phyloP scores from a whole-genome alignment of 2,888 invertebrate species.

The Tenodera sinensis region DNA sequence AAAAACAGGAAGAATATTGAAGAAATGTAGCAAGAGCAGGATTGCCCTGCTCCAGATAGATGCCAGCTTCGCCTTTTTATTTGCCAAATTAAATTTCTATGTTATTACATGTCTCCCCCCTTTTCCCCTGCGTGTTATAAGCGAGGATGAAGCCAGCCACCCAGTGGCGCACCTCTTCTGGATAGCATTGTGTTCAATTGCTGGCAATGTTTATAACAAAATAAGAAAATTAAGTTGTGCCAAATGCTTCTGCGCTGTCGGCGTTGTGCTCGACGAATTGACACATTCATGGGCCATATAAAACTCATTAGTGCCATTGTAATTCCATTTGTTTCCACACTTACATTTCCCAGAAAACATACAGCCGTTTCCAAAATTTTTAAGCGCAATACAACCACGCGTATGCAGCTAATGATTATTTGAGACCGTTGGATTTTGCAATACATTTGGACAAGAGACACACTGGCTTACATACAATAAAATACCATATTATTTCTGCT shows the following conservation, averaged over 20 bases:
- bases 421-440: neutral
- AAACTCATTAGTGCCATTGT: neutral
- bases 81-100: constrained; percentile 32
- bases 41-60: neutral
- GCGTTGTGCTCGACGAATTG: neutral
- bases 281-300: neutral
- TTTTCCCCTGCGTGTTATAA: neutral
- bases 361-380: neutral
- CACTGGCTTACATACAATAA: neutral
- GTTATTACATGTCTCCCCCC: constrained; percentile 30
- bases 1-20: neutral
- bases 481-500: neutral
- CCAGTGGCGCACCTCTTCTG: neutral
- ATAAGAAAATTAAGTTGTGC: neutral
- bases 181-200: neutral
- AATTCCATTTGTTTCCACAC: neutral
- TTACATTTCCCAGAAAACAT: neutral
- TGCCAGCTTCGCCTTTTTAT: constrained; percentile 24
- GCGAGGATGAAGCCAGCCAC: neutral
- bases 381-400: neutral
- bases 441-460: neutral
- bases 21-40: neutral
- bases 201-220: neutral
- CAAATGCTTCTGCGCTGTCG: neutral
- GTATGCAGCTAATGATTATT: neutral